These are phyloP conservation scores for Lumbricus terrestris DNA, from an alignment of 2,888 invertebrate species.

Conservation along the genomic window DNA sequence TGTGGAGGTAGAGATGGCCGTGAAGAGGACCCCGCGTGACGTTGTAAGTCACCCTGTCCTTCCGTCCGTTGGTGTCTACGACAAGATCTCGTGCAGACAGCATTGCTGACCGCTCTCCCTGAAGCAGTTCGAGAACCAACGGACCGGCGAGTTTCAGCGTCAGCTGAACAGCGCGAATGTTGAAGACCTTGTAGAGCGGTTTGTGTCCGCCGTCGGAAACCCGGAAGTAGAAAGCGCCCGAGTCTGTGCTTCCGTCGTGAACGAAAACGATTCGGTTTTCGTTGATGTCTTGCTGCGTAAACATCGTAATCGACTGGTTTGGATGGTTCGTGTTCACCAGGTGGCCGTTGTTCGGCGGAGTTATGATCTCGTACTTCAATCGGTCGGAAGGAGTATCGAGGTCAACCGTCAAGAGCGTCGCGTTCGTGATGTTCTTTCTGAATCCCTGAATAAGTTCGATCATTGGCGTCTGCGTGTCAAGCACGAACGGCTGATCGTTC, in stretches of 20 bases:
- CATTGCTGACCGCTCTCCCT: constrained; percentile 80
- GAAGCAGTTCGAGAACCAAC: constrained; percentile 65
- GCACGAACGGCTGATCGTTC: constrained; percentile 83
- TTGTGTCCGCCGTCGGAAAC: constrained; percentile 78
- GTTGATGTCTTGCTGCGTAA: constrained; percentile 85
- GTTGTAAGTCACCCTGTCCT: constrained; percentile 70
- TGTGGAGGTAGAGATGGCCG: constrained; percentile 80
- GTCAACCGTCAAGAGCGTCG: constrained; percentile 79
- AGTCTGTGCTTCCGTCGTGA: constrained; percentile 52
- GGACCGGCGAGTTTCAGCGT: constrained; percentile 64
- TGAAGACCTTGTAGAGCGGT: constrained; percentile 75
- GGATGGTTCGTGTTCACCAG: constrained; percentile 64
- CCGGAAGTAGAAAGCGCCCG: constrained; percentile 53
- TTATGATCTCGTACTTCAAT: constrained; percentile 81
- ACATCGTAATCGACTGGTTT: constrained; percentile 64
- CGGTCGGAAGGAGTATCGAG: constrained; percentile 80
- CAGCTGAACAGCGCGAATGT: constrained; percentile 79
- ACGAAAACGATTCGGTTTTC: constrained; percentile 63
- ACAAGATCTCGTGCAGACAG: constrained; percentile 76
- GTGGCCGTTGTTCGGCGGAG: constrained; percentile 68
- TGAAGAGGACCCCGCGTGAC: constrained; percentile 77
- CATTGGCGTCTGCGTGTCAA: constrained; percentile 76
- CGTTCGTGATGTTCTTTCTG: constrained; percentile 54
- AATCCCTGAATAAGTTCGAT: constrained; percentile 81
- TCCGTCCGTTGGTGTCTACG: constrained; percentile 76